Evolutionary conservation across 2,888 invertebrate species (phyloP).

Genomic region (Hanleya hanleyi): DNA sequence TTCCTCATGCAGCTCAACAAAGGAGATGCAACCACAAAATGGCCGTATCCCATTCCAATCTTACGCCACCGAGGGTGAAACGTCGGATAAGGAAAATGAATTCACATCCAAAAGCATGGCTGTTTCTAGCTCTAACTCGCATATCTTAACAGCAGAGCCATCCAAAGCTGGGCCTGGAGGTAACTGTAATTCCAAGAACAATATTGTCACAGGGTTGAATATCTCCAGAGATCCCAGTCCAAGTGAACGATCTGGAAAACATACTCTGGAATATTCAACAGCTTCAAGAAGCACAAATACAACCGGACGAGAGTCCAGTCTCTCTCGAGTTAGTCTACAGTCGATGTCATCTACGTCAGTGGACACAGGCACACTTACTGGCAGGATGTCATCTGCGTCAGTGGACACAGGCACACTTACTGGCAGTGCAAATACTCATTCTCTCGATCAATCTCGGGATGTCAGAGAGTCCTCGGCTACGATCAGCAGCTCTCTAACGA

Average conservation of each 20-base stretch:
- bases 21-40: conserved; percentile 15
- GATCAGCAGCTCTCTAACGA: neutral
- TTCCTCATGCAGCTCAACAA: conserved; percentile 47
- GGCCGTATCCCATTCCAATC: conserved; percentile 46
- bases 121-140: no score
- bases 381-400: no score
- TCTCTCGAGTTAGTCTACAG: neutral
- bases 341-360: neutral
- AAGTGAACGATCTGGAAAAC: no score
- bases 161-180: neutral
- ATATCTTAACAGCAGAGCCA: no score
- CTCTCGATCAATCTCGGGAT: no score
- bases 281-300: neutral
- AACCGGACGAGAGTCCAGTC: neutral
- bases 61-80: conserved; percentile 25
- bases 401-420: neutral
- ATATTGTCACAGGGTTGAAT: neutral
- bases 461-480: neutral
- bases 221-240: neutral
- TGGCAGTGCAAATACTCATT: no score
- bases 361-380: neutral
- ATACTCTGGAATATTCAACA: no score
- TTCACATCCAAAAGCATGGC: neutral
- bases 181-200: neutral
- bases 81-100: conserved; percentile 7